Percentiles rank a stretch among this genome's conserved stretches.
phyloP scores from a whole-genome alignment of 1,140 invertebrate genomes.

The Dendrolimus punctatus region DNA sequence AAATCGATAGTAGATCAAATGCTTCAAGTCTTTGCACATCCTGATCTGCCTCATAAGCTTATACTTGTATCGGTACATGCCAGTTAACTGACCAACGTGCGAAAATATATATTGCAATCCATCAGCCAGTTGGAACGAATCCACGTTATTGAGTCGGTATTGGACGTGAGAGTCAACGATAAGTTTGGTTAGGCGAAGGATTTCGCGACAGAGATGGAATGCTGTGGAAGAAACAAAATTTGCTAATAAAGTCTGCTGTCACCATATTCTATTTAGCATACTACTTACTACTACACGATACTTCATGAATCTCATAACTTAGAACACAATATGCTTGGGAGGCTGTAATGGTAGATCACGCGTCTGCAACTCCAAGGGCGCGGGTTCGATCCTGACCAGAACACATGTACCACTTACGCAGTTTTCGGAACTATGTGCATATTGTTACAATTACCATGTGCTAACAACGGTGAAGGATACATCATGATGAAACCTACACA shows the following conservation, averaged over 20 bases:
- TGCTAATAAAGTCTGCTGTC: neutral
- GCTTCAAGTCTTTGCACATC: conserved; percentile 99
- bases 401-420: too few species aligned
- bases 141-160: conserved; percentile 98
- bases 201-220: conserved; percentile 99
- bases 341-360: too few species aligned
- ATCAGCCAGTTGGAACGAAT: conserved; percentile 98
- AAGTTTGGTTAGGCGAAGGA: conserved; percentile 96
- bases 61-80: conserved; percentile 99
- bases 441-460: too few species aligned
- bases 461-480: too few species aligned
- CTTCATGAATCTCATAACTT: too few species aligned
- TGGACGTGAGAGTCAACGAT: conserved; percentile 99
- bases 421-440: too few species aligned
- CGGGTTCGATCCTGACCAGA: too few species aligned
- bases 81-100: conserved; percentile 98
- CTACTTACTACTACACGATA: too few species aligned
- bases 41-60: conserved; percentile 99
- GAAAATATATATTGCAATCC: conserved; percentile 99
- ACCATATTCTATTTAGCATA: neutral
- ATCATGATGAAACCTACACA: too few species aligned
- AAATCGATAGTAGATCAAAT: conserved; percentile 99
- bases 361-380: too few species aligned
- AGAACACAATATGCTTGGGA: too few species aligned
- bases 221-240: conserved; percentile 71